Base-by-base conservation (phyloP, 64 coral and sea anemone genomes). In the Montipora cactus region DNA sequence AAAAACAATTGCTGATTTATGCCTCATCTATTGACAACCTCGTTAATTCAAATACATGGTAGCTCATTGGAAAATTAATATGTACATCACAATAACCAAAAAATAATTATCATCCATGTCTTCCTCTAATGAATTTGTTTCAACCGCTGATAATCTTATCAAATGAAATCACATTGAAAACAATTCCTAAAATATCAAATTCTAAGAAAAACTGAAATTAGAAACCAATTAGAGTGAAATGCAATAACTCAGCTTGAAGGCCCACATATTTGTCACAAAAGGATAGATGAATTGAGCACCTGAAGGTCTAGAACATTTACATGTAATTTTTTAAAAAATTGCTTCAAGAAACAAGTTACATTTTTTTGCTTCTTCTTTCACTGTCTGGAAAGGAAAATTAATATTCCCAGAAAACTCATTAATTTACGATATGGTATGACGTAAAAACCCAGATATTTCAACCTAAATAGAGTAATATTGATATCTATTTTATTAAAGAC, bases 111-210 rank as follows among this genome's bases (percentile, higher is more conserved):
- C 66, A 47, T 84, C 44, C 66, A 84, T 84, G 12, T 84, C 46
- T 71, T 71, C 10, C 37, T 86, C 37, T 71, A 71, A 86, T 86
- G 82, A 86, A 70, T 15, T 49, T 22, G 21, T 20, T 49, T 20
- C 7, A n/a, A 22, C 18, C 8, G 71, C 47, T 50, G 66, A 86
- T 72, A 86, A 81, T 50, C 62, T 86, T 86, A 86, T 84, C 81
- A 48, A 49, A 8, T 12, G 1, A 19, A 68, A 2, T 13, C 82
- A 86, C 28, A 71, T 72, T 49, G 62, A 86, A 86, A 49, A 72
- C 44, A 7, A 86, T 71, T 22, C 50, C 44, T 71, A 10, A n/a
- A 86, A 68, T 86, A 12, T 47, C 19, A 70, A 49, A 69, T 18
- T 48, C 37, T 85, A 16, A 4, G 47, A 71, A 71, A 72, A n/a